Percentiles rank a stretch among this genome's conserved stretches.
Evolutionary conservation across 2,888 invertebrate species (phyloP).

Genomic region (Anarsia innoxiella): DNA sequence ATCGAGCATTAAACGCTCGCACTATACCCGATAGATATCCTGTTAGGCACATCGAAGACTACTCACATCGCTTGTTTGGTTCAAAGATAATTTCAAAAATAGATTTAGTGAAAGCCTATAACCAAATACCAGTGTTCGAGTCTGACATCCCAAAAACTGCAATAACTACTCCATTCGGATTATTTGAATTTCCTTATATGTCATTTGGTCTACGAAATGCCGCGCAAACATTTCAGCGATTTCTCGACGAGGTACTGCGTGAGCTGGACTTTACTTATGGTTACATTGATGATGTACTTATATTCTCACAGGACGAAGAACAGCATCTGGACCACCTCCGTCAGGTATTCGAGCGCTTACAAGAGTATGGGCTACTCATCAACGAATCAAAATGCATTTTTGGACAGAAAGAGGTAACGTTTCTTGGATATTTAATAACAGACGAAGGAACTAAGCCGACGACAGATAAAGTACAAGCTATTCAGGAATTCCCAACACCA

Average conservation of each 20-base stretch:
- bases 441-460: not conserved
- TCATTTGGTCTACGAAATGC: slow-evolving; percentile 1
- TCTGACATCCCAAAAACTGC: not conserved
- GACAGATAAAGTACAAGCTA: not conserved
- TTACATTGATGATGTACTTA: not conserved
- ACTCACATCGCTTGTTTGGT: not conserved
- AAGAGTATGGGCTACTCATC: not conserved
- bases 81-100: not conserved
- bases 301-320: not conserved
- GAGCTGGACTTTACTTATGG: not conserved
- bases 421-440: not conserved
- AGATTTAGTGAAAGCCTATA: not conserved
- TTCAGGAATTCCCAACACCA: slow-evolving; percentile 7
- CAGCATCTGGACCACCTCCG: not conserved
- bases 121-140: too few species aligned
- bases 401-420: not conserved
- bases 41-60: not conserved
- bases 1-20: not conserved
- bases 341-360: not conserved
- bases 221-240: not conserved
- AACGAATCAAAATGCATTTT: not conserved
- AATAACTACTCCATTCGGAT: too few species aligned
- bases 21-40: not conserved
- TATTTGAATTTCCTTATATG: too few species aligned
- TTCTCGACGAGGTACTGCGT: not conserved